Conservation (phyloP, 2,888 invertebrate genomes). For the Drosophila barbarae region DNA sequence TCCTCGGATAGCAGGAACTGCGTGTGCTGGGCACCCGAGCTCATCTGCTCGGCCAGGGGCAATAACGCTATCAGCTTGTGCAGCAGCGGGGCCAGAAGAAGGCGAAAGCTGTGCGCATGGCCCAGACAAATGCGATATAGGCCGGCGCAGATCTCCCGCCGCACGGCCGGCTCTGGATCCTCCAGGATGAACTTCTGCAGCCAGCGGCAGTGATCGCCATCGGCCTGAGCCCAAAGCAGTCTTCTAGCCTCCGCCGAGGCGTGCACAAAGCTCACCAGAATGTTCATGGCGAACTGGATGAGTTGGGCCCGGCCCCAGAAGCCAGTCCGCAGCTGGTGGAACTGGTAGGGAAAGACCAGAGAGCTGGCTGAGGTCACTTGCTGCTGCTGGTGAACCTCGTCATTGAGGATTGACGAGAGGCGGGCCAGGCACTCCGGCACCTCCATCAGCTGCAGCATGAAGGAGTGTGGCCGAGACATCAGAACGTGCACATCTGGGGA, state of each 20-base stretch:
- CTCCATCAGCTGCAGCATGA: constrained; percentile 90
- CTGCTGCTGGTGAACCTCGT: constrained; percentile 85
- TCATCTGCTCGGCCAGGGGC: constrained; percentile 91
- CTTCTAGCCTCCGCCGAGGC: constrained; percentile 89
- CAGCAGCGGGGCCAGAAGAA: constrained; percentile 88
- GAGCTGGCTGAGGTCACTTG: constrained; percentile 77
- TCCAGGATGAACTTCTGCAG: constrained; percentile 91
- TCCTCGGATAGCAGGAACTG: constrained; percentile 78
- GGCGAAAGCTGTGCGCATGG: constrained; percentile 81
- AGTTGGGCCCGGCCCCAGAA: constrained; percentile 96
- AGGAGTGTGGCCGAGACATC: constrained; percentile 82
- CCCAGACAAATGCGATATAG: constrained; percentile 93
- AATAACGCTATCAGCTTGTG: constrained; percentile 90
- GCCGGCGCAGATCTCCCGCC: constrained; percentile 94
- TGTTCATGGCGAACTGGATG: constrained; percentile 94
- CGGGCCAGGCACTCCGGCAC: constrained; percentile 90
- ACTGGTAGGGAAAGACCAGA: constrained; percentile 65
- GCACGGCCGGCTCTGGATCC: constrained; percentile 94
- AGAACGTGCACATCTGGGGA: constrained; percentile 82
- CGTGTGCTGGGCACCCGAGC: constrained; percentile 79
- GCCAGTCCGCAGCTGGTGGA: constrained; percentile 92
- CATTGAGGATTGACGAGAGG: constrained; percentile 91
- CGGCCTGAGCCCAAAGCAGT: constrained; percentile 84
- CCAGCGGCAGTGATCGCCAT: constrained; percentile 88
- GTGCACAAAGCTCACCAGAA: constrained; percentile 95